phyloP scores from a whole-genome alignment of 2,113 vertebrate species.

The Ellobius talpinus region DNA sequence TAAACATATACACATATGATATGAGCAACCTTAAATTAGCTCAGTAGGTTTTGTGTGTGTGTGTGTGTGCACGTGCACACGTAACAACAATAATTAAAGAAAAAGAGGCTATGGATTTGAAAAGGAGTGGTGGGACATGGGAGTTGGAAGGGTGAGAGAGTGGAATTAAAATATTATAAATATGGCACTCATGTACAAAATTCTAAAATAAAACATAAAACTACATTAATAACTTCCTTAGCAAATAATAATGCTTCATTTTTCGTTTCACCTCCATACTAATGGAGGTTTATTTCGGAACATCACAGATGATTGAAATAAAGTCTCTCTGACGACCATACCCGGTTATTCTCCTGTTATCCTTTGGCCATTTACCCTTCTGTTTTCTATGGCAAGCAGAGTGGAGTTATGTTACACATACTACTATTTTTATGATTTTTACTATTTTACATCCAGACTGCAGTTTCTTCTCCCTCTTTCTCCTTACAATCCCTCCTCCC shows the following conservation, averaged over 20 bases:
- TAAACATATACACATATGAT: background rate
- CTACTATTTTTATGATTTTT: background rate
- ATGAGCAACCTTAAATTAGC: background rate
- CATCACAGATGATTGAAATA: background rate
- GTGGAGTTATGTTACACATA: background rate
- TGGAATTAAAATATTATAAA: background rate
- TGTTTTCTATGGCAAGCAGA: background rate
- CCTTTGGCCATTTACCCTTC: background rate
- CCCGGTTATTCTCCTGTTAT: background rate
- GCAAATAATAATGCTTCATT: background rate
- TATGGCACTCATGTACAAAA: background rate
- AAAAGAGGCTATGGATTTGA: background rate
- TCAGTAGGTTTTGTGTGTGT: background rate
- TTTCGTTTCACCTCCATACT: background rate
- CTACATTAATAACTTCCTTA: background rate
- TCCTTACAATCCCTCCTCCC: background rate
- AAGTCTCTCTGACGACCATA: background rate
- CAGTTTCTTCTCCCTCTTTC: background rate
- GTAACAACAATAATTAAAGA: background rate
- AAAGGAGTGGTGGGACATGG: background rate
- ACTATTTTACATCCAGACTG: background rate
- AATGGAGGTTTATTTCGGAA: background rate
- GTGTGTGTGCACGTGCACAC: fast-evolving
- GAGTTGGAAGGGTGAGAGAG: background rate
- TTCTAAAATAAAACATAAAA: background rate